Evolutionary conservation across 2,797 vertebrate genomes (phyloP).

Genomic region (Eleutherodactylus coqui): DNA sequence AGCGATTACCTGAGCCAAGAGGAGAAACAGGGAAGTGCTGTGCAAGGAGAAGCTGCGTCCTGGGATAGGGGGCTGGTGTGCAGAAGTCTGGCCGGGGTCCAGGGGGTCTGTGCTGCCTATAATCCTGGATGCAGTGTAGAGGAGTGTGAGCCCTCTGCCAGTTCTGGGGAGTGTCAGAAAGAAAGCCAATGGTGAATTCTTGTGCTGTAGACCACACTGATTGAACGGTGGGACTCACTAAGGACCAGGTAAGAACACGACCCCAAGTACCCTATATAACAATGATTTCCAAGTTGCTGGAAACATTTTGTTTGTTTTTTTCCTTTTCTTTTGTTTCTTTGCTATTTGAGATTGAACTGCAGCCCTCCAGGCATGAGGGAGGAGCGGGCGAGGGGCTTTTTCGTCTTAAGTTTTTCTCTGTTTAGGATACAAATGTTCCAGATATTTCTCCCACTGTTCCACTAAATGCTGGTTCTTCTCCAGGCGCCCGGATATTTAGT

Average conservation of each 20-base stretch:
- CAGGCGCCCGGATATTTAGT: neutral
- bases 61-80: neutral
- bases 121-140: neutral
- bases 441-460: too few relatives aligned
- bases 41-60: slow-evolving; percentile 25
- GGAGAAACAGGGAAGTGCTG: slow-evolving; percentile 24
- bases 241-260: slow-evolving; percentile 30
- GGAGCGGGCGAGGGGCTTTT: neutral
- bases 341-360: neutral
- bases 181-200: neutral
- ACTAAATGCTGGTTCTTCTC: neutral
- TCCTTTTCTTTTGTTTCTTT: neutral
- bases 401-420: neutral
- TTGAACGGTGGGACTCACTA: neutral
- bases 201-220: neutral
- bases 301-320: neutral
- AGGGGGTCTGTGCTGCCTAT: neutral
- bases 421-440: neutral
- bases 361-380: neutral
- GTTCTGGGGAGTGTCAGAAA: neutral
- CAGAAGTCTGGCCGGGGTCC: neutral
- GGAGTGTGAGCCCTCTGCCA: neutral
- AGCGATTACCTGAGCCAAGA: slow-evolving; percentile 40
- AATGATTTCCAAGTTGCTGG: neutral
- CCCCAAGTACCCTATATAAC: too few relatives aligned